phyloP scores from a whole-genome alignment of 1,140 invertebrate genomes.

The Drosophila auraria region DNA sequence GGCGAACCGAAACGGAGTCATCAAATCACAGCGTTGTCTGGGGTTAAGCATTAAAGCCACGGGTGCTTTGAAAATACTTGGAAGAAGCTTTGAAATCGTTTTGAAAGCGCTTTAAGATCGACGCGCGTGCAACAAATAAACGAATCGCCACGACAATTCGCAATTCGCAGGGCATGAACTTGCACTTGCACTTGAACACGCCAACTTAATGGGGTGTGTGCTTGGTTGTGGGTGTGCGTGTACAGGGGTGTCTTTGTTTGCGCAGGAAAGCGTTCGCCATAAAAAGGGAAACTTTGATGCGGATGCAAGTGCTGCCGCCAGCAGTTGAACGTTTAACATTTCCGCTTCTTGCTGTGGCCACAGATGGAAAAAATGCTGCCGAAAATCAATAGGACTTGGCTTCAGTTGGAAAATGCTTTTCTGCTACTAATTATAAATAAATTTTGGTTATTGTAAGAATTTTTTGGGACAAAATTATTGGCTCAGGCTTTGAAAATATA shows the following conservation, averaged over 20 bases:
- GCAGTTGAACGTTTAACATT: conserved; percentile 31
- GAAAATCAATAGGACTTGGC: not conserved
- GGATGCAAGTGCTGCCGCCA: conserved; percentile 29
- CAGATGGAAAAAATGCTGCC: conserved; percentile 4
- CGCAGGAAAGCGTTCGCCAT: conserved; percentile 38
- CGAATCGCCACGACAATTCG: conserved; percentile 23
- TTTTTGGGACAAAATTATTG: too few species aligned
- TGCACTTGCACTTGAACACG: conserved; percentile 54
- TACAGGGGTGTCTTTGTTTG: conserved; percentile 33
- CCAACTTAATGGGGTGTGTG: conserved; percentile 36
- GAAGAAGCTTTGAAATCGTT: not conserved
- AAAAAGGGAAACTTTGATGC: conserved; percentile 21
- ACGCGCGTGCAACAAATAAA: conserved; percentile 46
- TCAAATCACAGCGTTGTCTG: conserved; percentile 36
- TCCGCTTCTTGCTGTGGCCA: conserved; percentile 12
- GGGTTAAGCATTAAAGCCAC: conserved; percentile 39
- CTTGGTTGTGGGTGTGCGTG: not conserved
- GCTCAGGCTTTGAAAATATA: too few species aligned
- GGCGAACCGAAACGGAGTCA: conserved; percentile 41
- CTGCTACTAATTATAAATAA: too few species aligned
- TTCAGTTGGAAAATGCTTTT: not conserved
- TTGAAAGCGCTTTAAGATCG: conserved; percentile 29
- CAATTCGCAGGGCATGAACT: conserved; percentile 51
- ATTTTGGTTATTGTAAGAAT: too few species aligned
- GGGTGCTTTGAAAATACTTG: conserved; percentile 2